Evolutionary conservation across 2,888 invertebrate genomes (phyloP).

Genomic region (Drosophila longiperda): DNA sequence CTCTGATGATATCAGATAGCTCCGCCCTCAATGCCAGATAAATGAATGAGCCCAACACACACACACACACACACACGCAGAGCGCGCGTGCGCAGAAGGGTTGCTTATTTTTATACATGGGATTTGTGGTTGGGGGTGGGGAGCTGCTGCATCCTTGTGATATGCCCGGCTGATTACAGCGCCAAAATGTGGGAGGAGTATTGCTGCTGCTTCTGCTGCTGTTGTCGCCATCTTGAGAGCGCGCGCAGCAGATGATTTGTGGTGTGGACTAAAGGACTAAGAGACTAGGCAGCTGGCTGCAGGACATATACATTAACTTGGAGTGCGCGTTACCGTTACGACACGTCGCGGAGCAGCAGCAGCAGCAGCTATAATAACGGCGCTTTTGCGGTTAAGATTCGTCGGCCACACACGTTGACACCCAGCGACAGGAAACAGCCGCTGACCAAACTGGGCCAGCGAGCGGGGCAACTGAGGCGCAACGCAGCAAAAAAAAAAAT

Average conservation of each 20-base stretch:
- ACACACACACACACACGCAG: background rate
- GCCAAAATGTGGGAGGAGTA: constrained; percentile 45
- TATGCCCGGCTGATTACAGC: constrained; percentile 34
- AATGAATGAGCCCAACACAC: constrained; percentile 28
- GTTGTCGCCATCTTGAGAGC: constrained; percentile 58
- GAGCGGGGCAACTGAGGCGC: constrained; percentile 2
- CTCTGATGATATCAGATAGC: constrained; percentile 37
- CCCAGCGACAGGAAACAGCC: constrained; percentile 45
- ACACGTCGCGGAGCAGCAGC: constrained; percentile 74
- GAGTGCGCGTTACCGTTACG: constrained; percentile 79
- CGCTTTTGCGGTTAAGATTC: constrained; percentile 72
- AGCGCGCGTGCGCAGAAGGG: constrained; percentile 72
- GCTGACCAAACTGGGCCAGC: constrained; percentile 48
- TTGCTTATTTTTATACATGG: background rate
- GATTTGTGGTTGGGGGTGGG: constrained; percentile 21
- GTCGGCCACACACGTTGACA: constrained; percentile 73
- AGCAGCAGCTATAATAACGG: constrained; percentile 59
- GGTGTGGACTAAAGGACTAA: constrained; percentile 50
- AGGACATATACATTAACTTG: constrained; percentile 72
- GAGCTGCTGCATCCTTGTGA: constrained; percentile 60
- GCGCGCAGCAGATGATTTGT: constrained; percentile 58
- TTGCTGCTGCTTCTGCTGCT: constrained; percentile 4
- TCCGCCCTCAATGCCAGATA: constrained; percentile 75
- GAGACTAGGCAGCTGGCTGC: constrained; percentile 38
- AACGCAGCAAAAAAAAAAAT: constrained; percentile 12